Evolutionary conservation across 2,888 invertebrate genomes (phyloP), one percentile per base, ranked within the genome.

Genomic region (Biston stratarius): DNA sequence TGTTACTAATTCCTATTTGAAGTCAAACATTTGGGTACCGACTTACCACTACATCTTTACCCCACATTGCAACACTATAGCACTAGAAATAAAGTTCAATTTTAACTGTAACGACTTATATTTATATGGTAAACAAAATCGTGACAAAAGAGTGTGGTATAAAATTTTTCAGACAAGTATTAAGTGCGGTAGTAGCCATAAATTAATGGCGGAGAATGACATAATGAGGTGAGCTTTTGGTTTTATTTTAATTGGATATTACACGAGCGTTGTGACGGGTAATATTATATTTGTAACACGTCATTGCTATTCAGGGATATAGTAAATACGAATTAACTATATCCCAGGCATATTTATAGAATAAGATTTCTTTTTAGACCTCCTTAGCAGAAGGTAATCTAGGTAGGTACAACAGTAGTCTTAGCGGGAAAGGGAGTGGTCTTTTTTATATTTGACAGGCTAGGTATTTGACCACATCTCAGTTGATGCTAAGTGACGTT

Each of bases 151-250:
- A 81, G 83, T 81, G 70, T 68, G 75, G 83, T 85, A 86, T 86
- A 81, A 84, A 85, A 84, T 77, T 81, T 84, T 83, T 80, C 77
- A 84, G 89, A 90, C 89, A 86, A 85, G 87, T 86, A 88, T 87
- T 83, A 87, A 89, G 85, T 81, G 81, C 79, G 79, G 80, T 81
- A 79, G 80, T 78, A 63, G 64, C 77, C 77, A 75, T 85, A 82
- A 81, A 90, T 91, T 87, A 87, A 89, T 87, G 82, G 87, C 83
- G 90, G 72, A 78, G 84, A 90, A 81, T 88, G 91, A 91, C 89
- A 86, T 87, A 86, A 91, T 87, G 90, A 84, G 85, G 85, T 86
- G 84, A 82, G 78, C 81, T 69, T 61, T 61, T 57, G 63, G 71
- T 67, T 69, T 73, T 72, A 70, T 75, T 73, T 72, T 75, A 75